These are phyloP conservation scores for Drosophila hydei DNA, from an alignment of 1,140 invertebrate genomes.

Conservation along the genomic window DNA sequence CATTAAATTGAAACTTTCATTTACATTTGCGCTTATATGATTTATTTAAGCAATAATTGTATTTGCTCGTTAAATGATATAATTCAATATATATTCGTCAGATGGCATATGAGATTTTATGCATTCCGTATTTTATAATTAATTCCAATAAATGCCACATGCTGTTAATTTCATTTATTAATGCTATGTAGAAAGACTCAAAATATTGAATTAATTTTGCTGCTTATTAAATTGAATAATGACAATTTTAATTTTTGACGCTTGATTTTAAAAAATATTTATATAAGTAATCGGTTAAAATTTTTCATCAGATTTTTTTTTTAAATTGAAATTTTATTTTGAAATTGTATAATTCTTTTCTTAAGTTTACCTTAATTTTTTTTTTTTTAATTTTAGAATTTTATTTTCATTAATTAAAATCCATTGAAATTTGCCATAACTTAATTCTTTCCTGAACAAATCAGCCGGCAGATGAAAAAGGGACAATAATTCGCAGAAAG, in stretches of 20 bases:
- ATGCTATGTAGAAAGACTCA: no score
- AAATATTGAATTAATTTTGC: no score
- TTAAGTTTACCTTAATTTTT: no score
- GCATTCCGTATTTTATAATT: neutral
- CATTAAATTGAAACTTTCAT: constrained; percentile 7
- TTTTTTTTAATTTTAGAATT: no score
- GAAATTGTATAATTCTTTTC: no score
- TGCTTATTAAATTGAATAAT: no score
- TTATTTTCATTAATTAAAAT: neutral
- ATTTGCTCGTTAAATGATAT: constrained; percentile 2
- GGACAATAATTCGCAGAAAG: constrained; percentile 32
- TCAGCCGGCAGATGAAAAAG: constrained; percentile 27
- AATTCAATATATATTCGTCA: constrained; percentile 7
- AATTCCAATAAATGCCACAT: neutral
- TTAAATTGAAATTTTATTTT: no score
- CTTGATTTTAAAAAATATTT: no score
- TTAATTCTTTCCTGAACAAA: neutral
- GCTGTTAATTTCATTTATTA: constrained; percentile 5
- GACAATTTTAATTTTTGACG: no score
- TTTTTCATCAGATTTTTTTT: no score
- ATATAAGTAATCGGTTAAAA: no score
- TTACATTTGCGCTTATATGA: neutral
- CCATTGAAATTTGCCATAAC: no score
- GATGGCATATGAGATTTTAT: constrained; percentile 1
- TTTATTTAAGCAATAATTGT: constrained; percentile 21